phyloP scores from a whole-genome alignment of 2,888 invertebrate species.

The Lagria hirta region DNA sequence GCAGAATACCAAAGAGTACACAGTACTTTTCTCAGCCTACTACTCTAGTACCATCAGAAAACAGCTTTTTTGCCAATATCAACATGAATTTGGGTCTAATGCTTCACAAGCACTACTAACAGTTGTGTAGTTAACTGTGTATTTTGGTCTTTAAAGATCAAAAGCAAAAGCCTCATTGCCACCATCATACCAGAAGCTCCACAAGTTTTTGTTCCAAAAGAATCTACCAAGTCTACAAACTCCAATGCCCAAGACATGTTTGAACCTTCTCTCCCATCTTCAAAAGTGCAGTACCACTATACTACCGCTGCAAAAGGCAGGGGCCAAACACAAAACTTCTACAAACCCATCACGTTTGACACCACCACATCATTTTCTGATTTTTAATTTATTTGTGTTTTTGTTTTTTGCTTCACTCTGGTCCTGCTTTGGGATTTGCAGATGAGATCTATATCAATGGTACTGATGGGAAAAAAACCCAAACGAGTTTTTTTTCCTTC shows the following conservation, averaged over 20 bases:
- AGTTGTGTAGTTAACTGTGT: no score
- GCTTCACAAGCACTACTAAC: no score
- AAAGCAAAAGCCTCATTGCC: slow-evolving; percentile 40
- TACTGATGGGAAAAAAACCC: no score
- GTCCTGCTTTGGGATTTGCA: no score
- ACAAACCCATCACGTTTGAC: slow-evolving; percentile 74
- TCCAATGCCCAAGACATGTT: no score
- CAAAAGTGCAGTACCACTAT: slow-evolving; percentile 55
- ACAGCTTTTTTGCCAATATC: slow-evolving; percentile 52
- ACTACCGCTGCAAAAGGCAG: slow-evolving; percentile 84
- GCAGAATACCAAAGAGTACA: slow-evolving; percentile 30
- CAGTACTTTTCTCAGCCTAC: slow-evolving; percentile 41
- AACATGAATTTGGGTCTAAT: no score
- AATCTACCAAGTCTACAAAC: no score
- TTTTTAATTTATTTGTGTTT: no score
- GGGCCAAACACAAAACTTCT: slow-evolving; percentile 69
- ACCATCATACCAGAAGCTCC: slow-evolving; percentile 45
- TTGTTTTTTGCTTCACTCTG: no score
- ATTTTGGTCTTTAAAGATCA: slow-evolving; percentile 43
- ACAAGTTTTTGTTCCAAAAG: slow-evolving; percentile 47
- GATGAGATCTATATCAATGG: no score
- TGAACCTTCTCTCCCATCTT: slow-evolving; percentile 32
- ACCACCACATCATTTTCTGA: no score
- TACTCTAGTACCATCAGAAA: slow-evolving; percentile 41
- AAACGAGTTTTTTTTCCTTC: no score